Evolutionary conservation across 2,888 invertebrate species (phyloP).

Genomic region (Drosophila recens): DNA sequence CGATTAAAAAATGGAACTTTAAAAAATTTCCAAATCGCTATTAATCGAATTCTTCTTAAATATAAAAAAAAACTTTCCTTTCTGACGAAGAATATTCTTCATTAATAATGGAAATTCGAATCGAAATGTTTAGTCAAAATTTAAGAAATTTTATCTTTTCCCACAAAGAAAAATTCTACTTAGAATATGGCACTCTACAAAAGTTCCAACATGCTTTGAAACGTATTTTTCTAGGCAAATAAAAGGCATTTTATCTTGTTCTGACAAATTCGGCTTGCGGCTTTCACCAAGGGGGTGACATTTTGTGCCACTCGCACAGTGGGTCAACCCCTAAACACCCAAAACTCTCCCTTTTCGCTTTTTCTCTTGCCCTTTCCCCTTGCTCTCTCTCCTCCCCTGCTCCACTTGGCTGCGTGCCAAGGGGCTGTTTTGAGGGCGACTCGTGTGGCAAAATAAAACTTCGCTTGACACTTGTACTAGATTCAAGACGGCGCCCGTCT

Average conservation of each 20-base stretch:
- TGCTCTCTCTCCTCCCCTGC: background rate
- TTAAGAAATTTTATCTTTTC: too few species aligned
- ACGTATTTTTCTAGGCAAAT: constrained; percentile 28
- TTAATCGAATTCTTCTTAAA: too few species aligned
- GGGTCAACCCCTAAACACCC: constrained; percentile 54
- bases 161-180: too few species aligned
- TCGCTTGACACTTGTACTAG: constrained; percentile 60
- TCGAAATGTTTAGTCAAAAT: too few species aligned
- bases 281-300: constrained; percentile 27
- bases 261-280: background rate
- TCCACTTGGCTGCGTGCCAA: constrained; percentile 70
- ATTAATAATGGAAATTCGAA: too few species aligned
- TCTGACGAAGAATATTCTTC: too few species aligned
- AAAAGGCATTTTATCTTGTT: constrained; percentile 15
- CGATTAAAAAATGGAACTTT: too few species aligned
- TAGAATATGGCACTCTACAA: background rate
- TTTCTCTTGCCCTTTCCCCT: background rate
- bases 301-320: constrained; percentile 23
- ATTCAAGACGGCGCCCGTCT: constrained; percentile 31
- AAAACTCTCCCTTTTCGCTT: constrained; percentile 2
- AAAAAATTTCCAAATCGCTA: too few species aligned
- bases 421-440: constrained; percentile 54
- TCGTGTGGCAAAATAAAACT: constrained; percentile 53
- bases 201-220: background rate
- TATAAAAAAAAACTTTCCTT: too few species aligned